phyloP scores from a whole-genome alignment of 2,797 vertebrate species.

The Coluber constrictor region DNA sequence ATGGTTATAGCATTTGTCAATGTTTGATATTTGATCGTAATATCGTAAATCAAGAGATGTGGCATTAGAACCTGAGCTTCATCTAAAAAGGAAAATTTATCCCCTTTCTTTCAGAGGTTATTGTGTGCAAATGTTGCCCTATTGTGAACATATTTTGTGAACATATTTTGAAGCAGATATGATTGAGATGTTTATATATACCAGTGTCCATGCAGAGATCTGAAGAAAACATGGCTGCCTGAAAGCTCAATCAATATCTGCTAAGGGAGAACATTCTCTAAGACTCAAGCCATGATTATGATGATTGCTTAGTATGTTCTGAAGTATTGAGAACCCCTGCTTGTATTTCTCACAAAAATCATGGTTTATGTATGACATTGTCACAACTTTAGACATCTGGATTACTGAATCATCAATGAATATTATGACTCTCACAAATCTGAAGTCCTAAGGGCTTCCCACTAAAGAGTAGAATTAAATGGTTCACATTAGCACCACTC shows the following conservation, averaged over 20 bases:
- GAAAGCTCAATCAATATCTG: conserved; percentile 26
- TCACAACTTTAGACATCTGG: background rate
- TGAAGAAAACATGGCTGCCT: conserved; percentile 7
- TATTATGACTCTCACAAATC: background rate
- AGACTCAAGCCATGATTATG: background rate
- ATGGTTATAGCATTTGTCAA: background rate
- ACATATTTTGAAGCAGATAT: background rate
- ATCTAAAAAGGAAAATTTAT: background rate
- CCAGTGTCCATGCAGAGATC: background rate
- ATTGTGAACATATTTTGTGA: background rate
- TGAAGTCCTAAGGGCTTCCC: background rate
- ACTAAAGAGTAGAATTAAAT: background rate
- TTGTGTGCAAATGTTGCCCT: background rate
- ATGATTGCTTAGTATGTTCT: background rate
- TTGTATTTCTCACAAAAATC: background rate
- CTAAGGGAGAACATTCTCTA: background rate
- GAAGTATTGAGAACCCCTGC: background rate
- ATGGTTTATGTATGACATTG: background rate
- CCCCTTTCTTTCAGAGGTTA: background rate
- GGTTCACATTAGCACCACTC: background rate
- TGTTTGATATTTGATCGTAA: background rate
- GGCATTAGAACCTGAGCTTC: background rate
- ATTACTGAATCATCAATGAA: background rate
- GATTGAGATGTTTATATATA: conserved; percentile 21
- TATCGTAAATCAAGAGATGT: background rate